Evolutionary conservation across 2,797 vertebrate species (phyloP).

Genomic region (Mus caroli): DNA sequence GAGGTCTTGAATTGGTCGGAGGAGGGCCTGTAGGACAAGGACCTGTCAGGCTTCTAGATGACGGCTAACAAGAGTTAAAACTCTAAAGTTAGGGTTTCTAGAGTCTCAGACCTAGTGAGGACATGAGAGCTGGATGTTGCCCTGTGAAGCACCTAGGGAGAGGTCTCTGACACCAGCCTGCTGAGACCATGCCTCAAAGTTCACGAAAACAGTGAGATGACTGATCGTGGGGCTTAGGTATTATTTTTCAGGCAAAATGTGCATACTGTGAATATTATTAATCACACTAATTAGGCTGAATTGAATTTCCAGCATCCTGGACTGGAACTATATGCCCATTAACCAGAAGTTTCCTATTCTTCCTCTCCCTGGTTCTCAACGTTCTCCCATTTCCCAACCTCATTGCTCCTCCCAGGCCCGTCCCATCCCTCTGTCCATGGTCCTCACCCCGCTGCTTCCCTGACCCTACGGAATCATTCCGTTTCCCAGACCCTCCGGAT

Average conservation of each 20-base stretch:
- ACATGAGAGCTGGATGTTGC: rapidly evolving
- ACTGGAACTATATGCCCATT: not conserved
- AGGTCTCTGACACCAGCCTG: not conserved
- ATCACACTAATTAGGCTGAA: not conserved
- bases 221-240: not conserved
- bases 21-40: not conserved
- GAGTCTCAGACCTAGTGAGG: not conserved
- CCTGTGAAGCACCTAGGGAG: rapidly evolving
- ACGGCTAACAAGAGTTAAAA: not conserved
- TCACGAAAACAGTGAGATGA: not conserved
- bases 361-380: not conserved
- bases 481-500: too few relatives aligned
- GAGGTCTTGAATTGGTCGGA: not conserved
- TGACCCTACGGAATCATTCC: too few relatives aligned
- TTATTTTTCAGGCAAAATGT: not conserved
- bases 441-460: too few relatives aligned
- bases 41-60: not conserved
- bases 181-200: too few relatives aligned
- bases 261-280: not conserved
- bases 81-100: too few relatives aligned
- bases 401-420: not conserved
- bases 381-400: not conserved
- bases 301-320: not conserved
- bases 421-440: not conserved
- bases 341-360: not conserved